Percentiles rank a stretch among this genome's conserved stretches.
Evolutionary conservation across 2,888 invertebrate genomes (phyloP).

Genomic region (Cremastinae sp.): DNA sequence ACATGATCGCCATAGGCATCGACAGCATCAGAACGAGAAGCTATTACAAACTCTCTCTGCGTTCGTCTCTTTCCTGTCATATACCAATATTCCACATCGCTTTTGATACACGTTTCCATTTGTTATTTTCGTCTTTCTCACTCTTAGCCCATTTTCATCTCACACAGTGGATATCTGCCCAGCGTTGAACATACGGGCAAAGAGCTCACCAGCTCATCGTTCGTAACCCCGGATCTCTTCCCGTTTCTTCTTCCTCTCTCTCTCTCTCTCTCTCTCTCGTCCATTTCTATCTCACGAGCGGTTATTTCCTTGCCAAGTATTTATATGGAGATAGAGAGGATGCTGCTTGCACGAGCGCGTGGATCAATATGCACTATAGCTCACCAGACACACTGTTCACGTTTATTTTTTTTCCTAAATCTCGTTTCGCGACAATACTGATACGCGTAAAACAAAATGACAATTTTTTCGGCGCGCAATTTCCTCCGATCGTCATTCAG

Average conservation of each 20-base stretch:
- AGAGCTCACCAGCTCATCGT: constrained; percentile 16
- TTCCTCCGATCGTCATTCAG: neutral
- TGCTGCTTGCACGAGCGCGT: constrained; percentile 65
- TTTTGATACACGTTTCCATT: constrained; percentile 55
- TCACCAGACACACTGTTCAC: constrained; percentile 65
- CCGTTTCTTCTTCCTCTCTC: constrained; percentile 9
- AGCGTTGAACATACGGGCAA: neutral
- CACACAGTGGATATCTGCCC: constrained; percentile 4
- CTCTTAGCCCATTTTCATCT: neutral
- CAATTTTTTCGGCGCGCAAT: constrained; percentile 39
- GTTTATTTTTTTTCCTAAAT: constrained; percentile 48
- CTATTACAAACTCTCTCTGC: constrained; percentile 61
- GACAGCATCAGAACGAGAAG: constrained; percentile 63
- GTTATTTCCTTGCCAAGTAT: constrained; percentile 58
- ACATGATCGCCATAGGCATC: constrained; percentile 41
- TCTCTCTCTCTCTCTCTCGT: constrained; percentile 24
- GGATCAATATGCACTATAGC: constrained; percentile 70
- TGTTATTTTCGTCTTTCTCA: constrained; percentile 15
- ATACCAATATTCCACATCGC: constrained; percentile 67
- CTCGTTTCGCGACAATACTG: constrained; percentile 41
- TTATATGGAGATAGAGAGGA: constrained; percentile 63
- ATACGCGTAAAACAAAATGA: constrained; percentile 42
- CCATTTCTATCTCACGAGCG: neutral
- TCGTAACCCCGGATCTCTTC: constrained; percentile 39
- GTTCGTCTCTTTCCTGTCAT: constrained; percentile 62